These are phyloP conservation scores for Onychomys arenicola DNA, from an alignment of 2,797 vertebrate genomes.

Conservation along the genomic window DNA sequence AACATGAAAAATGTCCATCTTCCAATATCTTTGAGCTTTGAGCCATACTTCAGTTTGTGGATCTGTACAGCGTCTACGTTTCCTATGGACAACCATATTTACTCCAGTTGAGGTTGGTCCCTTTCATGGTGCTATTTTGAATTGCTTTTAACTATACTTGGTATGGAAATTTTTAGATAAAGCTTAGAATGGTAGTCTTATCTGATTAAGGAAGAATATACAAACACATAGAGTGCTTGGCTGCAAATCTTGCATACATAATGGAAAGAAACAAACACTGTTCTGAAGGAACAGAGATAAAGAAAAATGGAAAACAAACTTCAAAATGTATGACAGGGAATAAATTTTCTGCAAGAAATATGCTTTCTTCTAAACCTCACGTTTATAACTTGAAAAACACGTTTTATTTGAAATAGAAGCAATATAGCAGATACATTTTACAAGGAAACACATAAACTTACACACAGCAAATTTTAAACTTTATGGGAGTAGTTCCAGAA, in stretches of 20 bases:
- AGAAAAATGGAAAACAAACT: constrained; percentile 73
- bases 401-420: constrained; percentile 73
- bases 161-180: constrained; percentile 80
- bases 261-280: constrained; percentile 80
- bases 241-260: constrained; percentile 84
- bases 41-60: constrained; percentile 37
- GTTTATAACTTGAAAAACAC: constrained; percentile 73
- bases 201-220: constrained; percentile 84
- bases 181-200: constrained; percentile 80
- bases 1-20: constrained; percentile 61
- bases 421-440: constrained; percentile 73
- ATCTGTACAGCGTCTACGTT: constrained; percentile 64
- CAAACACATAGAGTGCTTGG: constrained; percentile 76
- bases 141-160: constrained; percentile 76
- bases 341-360: constrained; percentile 80
- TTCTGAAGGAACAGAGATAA: constrained; percentile 81
- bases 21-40: constrained; percentile 55
- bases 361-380: constrained; percentile 63
- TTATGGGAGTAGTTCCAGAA: constrained; percentile 54
- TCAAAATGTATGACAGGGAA: constrained; percentile 76
- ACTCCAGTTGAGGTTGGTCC: constrained; percentile 57
- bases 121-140: constrained; percentile 76
- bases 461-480: constrained; percentile 69
- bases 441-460: constrained; percentile 74
- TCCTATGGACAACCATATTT: constrained; percentile 65